Base-by-base conservation (phyloP, 2,888 invertebrate genomes). In the Rutpela maculata region DNA sequence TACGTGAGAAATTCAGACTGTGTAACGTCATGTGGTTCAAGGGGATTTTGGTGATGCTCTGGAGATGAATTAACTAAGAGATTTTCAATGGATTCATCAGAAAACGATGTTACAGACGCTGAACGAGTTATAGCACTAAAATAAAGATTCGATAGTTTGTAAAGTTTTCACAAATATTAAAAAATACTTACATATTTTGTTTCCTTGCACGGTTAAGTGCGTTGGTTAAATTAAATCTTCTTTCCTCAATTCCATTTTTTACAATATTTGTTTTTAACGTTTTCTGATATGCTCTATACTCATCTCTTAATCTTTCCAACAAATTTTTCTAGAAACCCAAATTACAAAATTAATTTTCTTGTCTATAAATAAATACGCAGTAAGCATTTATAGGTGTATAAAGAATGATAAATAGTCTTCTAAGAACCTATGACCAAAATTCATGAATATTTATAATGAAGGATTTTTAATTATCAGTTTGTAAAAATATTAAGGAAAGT, bases 1-100 rank as follows among this genome's bases (percentile, higher is more conserved):
- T 88, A 88, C 26, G 83, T 88, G 50, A 92, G 85, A 79, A 91
- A 92, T 68, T 88, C 88, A 7, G 88, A 70, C 83, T 92, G 91
- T 17, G 85, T 82, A 19, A 89, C 73, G 76, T 89, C 89, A 62
- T 89, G 88, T 7, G 89, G 88, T 63, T 85, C 82, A n/a, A 87
- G 78, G 0, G 89, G 88, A 70, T 84, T 65, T n/a, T 75, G 12
- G 10, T 55, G 71, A 17, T 80, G 85, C 80, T 89, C 89, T 2
- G 88, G 89, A 0, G 88, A 86, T 17, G 86, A 83, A 19, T 86
- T 85, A 4, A 82, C 80, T 4, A 88, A 87, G 12, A 83, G 80
- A 43, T 85, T 81, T 68, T 88, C 87, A 35, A 85, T 85, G 3
- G 90, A 89, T 19, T 90, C 90, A 63, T 90, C 90, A 0, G 88